phyloP scores from a whole-genome alignment of 2,888 invertebrate species.

The Maniola hyperantus region DNA sequence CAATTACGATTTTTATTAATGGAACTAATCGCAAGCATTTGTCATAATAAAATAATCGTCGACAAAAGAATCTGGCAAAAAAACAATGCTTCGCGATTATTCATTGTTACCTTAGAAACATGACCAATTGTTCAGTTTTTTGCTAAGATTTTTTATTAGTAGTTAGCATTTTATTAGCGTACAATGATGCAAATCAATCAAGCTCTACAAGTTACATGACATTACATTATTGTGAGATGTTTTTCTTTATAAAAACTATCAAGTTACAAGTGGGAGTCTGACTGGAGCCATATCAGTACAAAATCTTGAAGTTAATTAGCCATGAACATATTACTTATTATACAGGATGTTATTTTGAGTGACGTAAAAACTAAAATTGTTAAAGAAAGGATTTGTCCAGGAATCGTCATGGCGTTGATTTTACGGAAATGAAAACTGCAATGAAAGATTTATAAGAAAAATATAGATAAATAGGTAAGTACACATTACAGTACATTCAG shows the following conservation, averaged over 20 bases:
- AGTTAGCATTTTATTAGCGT: conserved; percentile 24
- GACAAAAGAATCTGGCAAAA: conserved; percentile 30
- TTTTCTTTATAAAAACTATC: conserved; percentile 57
- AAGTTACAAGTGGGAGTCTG: conserved; percentile 24
- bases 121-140: conserved; percentile 28
- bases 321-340: background rate
- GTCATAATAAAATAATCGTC: conserved; percentile 32
- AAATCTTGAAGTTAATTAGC: conserved; percentile 9
- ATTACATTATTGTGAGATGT: conserved; percentile 69
- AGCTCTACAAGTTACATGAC: conserved; percentile 63
- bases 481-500: too few species aligned
- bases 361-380: background rate
- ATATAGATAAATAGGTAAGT: too few species aligned
- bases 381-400: too few species aligned
- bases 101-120: conserved; percentile 32
- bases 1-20: conserved; percentile 29
- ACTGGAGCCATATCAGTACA: conserved; percentile 16
- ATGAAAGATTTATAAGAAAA: too few species aligned
- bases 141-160: conserved; percentile 14
- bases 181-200: conserved; percentile 68
- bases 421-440: too few species aligned
- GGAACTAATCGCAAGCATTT: conserved; percentile 29
- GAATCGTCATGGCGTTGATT: too few species aligned
- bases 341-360: background rate
- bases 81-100: conserved; percentile 19